phyloP scores from a whole-genome alignment of 2,888 invertebrate genomes.

The Ypsolopha scabrella region DNA sequence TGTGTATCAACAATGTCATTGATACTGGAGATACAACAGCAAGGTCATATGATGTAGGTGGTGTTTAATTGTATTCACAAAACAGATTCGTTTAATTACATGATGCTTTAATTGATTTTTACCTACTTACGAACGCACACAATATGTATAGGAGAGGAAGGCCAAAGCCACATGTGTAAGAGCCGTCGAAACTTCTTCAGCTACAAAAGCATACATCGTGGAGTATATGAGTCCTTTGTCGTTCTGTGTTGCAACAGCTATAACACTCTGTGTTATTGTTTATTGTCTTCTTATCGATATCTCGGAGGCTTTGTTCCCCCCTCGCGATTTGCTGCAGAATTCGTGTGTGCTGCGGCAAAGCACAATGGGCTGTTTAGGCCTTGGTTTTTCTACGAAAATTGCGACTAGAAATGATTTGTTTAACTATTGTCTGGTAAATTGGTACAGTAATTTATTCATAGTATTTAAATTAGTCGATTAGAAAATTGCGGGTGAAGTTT shows the following conservation, averaged over 20 bases:
- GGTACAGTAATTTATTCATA: neutral
- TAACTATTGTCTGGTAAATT: constrained; percentile 3
- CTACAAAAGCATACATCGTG: neutral
- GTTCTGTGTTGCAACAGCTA: constrained; percentile 38
- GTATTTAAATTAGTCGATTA: too few relatives aligned
- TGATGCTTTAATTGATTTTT: too few relatives aligned
- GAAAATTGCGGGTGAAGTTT: too few relatives aligned
- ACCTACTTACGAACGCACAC: too few relatives aligned
- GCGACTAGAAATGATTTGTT: constrained; percentile 3
- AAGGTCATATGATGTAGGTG: too few relatives aligned
- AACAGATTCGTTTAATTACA: too few relatives aligned
- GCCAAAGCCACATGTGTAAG: too few relatives aligned
- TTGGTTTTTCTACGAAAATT: constrained; percentile 7
- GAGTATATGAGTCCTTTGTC: constrained; percentile 13
- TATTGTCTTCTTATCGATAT: constrained; percentile 68
- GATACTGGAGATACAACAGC: too few relatives aligned
- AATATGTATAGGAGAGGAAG: too few relatives aligned
- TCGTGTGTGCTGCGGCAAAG: neutral
- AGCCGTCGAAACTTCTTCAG: neutral
- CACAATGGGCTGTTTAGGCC: constrained; percentile 6
- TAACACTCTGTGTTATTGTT: constrained; percentile 60
- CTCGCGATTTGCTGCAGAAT: constrained; percentile 19
- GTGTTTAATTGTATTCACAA: too few relatives aligned
- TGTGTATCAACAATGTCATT: too few relatives aligned
- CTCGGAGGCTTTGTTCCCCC: constrained; percentile 31